phyloP scores from a whole-genome alignment of 2,888 invertebrate species.

The Pardosa pseudoannulata region DNA sequence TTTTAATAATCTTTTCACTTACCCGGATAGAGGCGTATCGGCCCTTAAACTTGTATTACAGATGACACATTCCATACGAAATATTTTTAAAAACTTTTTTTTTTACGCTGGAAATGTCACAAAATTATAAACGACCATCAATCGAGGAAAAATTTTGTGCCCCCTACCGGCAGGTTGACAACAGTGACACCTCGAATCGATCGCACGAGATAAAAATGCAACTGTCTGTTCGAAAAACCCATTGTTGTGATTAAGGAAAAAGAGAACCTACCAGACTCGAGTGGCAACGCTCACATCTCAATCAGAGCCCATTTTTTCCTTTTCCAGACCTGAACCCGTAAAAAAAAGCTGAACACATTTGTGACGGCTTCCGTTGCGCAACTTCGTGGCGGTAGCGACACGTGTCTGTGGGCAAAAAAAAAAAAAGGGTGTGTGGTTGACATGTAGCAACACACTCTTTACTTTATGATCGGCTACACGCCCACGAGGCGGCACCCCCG shows the following conservation, averaged over 20 bases:
- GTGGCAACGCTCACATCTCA: background rate
- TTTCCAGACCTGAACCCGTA: background rate
- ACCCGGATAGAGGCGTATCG: too few relatives aligned
- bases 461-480: background rate
- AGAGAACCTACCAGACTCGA: background rate
- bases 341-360: background rate
- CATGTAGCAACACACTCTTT: background rate
- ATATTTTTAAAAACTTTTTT: too few relatives aligned
- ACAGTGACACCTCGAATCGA: too few relatives aligned
- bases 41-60: too few relatives aligned
- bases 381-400: background rate
- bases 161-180: too few relatives aligned
- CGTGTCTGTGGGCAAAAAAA: background rate
- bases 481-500: background rate
- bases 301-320: background rate
- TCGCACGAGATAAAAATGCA: too few relatives aligned
- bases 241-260: background rate
- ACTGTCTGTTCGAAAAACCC: background rate
- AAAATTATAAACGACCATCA: too few relatives aligned
- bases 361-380: background rate
- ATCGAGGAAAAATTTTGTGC: too few relatives aligned
- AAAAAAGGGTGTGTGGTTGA: conserved; percentile 6
- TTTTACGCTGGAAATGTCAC: too few relatives aligned
- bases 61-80: too few relatives aligned
- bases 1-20: too few relatives aligned